Percentiles rank a stretch among this genome's conserved stretches.
Evolutionary conservation across 2,888 invertebrate species (phyloP).

Genomic region (Biston stratarius): DNA sequence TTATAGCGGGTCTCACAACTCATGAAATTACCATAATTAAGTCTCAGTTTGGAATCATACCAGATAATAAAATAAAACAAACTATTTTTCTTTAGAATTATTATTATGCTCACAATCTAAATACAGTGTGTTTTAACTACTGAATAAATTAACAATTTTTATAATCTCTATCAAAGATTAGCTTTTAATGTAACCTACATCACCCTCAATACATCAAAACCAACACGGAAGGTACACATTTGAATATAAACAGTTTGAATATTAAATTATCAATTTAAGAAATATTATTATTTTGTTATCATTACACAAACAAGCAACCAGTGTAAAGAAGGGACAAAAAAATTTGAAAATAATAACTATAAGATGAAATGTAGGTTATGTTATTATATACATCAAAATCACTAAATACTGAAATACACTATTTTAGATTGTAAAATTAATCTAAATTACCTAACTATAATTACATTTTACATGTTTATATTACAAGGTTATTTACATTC

Average conservation of each 20-base stretch:
- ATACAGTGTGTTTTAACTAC: conserved; percentile 77
- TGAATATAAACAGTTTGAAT: conserved; percentile 16
- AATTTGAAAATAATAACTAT: conserved; percentile 15
- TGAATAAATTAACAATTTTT: conserved; percentile 75
- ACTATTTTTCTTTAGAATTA: conserved; percentile 71
- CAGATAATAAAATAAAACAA: conserved; percentile 2
- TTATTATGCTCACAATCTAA: conserved; percentile 82
- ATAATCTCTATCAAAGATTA: conserved; percentile 69
- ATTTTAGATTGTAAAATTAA: conserved; percentile 41
- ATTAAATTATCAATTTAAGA: conserved; percentile 18
- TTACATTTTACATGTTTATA: conserved; percentile 4
- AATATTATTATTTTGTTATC: conserved; percentile 25
- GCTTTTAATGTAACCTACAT: conserved; percentile 52
- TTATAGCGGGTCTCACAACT: no score
- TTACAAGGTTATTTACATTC: conserved; percentile 58
- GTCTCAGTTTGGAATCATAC: no score
- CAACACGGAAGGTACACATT: conserved; percentile 40
- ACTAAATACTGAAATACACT: conserved; percentile 31
- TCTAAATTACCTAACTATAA: conserved; percentile 38
- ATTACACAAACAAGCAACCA: conserved; percentile 23
- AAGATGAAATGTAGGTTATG: conserved; percentile 13
- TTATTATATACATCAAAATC: conserved; percentile 21
- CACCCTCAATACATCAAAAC: conserved; percentile 50
- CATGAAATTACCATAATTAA: no score
- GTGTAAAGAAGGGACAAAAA: conserved; percentile 15